phyloP scores from a whole-genome alignment of 2,113 vertebrate species.

The Nansenia antarctica region DNA sequence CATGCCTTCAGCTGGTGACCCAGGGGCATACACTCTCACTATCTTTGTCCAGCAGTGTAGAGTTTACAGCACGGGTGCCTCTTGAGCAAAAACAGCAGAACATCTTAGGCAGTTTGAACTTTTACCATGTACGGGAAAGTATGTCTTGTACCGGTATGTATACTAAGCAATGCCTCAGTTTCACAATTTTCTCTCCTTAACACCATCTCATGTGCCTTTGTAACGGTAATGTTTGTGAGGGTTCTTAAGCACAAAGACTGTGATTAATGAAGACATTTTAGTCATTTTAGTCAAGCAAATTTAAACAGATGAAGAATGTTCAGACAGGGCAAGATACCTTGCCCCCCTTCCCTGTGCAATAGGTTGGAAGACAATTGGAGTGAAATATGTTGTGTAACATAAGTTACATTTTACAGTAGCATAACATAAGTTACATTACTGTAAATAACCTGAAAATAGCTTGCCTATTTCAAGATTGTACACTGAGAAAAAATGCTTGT shows the following conservation, averaged over 20 bases:
- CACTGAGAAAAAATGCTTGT: too few relatives aligned
- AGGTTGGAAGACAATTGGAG: too few relatives aligned
- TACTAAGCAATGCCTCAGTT: neutral
- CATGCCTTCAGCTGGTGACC: slow-evolving; percentile 19
- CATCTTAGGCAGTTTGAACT: neutral
- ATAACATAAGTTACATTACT: too few relatives aligned
- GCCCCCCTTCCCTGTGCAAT: neutral
- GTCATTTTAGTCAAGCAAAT: neutral
- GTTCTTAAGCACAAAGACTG: neutral
- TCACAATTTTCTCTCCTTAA: neutral
- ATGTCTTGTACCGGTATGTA: neutral
- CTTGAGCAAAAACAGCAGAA: neutral
- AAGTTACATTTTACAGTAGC: too few relatives aligned
- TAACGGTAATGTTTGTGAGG: neutral
- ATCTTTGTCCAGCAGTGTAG: neutral
- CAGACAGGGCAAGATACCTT: neutral
- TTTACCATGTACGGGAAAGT: neutral
- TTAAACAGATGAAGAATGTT: neutral
- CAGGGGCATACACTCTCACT: neutral
- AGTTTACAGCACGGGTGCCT: neutral
- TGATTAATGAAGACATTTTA: neutral
- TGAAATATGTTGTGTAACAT: too few relatives aligned
- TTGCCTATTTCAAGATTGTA: neutral
- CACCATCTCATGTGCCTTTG: neutral
- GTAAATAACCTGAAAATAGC: neutral